Evolutionary conservation across 30 jellyfish, hydroid and myxozoan species (phyloP).

Genomic region (Sanderia malayensis): DNA sequence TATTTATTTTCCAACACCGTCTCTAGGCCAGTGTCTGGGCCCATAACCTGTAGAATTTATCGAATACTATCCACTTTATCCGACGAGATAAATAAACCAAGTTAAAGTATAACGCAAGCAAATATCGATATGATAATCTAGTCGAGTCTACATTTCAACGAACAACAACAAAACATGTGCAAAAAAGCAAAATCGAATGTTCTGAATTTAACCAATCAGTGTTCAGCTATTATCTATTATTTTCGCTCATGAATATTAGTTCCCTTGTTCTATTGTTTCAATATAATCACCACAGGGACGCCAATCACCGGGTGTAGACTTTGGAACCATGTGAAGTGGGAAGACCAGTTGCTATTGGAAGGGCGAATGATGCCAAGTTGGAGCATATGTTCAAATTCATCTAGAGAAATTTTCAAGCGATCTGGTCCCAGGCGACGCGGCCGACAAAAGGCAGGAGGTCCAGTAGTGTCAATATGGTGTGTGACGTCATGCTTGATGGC

Average conservation of each 20-base stretch:
- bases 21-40: no score
- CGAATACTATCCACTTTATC: no score
- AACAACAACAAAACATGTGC: no score
- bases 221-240: background rate
- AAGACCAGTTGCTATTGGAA: slow-evolving; percentile 40
- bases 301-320: slow-evolving; percentile 53
- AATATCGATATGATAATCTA: no score
- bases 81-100: no score
- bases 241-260: background rate
- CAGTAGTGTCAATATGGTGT: slow-evolving; percentile 54
- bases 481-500: slow-evolving; percentile 41
- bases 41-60: no score
- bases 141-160: no score
- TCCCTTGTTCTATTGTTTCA: background rate
- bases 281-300: slow-evolving; percentile 59
- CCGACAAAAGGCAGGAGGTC: slow-evolving; percentile 39
- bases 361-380: slow-evolving; percentile 37
- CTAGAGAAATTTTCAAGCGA: slow-evolving; percentile 16
- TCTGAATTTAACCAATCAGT: background rate
- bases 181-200: background rate
- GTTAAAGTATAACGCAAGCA: no score
- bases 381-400: slow-evolving; percentile 35
- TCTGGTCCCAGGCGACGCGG: slow-evolving; percentile 66
- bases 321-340: slow-evolving; percentile 63
- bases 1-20: no score